Evolutionary conservation across 2,888 invertebrate species (phyloP), one percentile per base, ranked within the genome.

Genomic region (Lamellibrachia satsuma): DNA sequence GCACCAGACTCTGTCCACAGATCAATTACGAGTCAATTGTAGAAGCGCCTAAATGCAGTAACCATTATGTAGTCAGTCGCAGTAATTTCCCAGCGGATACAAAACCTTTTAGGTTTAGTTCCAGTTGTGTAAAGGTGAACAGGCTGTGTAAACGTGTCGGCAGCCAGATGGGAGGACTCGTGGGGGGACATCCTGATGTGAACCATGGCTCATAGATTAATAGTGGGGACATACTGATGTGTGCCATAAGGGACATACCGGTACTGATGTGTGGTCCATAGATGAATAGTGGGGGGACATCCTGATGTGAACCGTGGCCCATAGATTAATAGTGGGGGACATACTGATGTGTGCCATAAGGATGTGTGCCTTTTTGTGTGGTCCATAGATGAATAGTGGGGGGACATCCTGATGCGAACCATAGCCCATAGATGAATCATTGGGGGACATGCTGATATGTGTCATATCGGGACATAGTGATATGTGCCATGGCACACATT

Each of bases 1-100:
- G 57, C 57, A 8, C 8, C 57, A 75, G 22, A 75, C 75, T 75
- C 75, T 22, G 75, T 75, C 75, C 75, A 22, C 75, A 22, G 75
- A 75, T 75, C 75, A 75, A 22, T 75, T 75, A 75, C 75, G 75
- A 75, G 75, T 75, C 75, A 75, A 75, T n/a, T 22, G n/a, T 75
- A n/a, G 75, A 22, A 22, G 75, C 22, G n/a, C 22, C 15, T 75
- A 39, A 39, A 39, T 39, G 39, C 39, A 39, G 39, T 39, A 75
- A 75, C 75, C 75, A 75, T 75, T 75, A 75, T 75, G 75, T 22
- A 75, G 75, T 15, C 22, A 75, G 75, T 75, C 22, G 22, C 75
- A 22, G 22, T 75, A 75, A 75, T 75, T 75, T 75, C 75, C 75
- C 75, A 15, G 75, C n/a, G 75, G 75, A 75, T 75, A n/a, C 6